phyloP scores from a whole-genome alignment of 2,797 vertebrate species.

The Pelodytes ibericus region DNA sequence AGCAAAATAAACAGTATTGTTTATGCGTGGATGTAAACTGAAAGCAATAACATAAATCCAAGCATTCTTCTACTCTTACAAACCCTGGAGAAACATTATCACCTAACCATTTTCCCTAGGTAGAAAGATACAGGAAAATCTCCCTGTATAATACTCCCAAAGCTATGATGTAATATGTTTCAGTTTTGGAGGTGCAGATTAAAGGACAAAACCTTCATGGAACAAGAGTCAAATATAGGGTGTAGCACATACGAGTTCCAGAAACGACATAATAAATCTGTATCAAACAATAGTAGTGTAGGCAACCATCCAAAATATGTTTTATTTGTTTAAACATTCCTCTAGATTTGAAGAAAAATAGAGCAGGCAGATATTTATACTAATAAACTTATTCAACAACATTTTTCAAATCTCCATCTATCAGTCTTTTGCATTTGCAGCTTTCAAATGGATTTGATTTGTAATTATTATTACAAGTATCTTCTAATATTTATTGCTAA shows the following conservation, averaged over 20 bases:
- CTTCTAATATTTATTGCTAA: no score
- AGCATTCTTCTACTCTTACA: not conserved
- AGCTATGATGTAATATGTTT: not conserved
- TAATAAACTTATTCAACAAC: conserved; percentile 4
- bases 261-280: conserved; percentile 50
- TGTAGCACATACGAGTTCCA: not conserved
- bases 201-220: not conserved
- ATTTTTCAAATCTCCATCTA: conserved; percentile 37
- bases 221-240: conserved; percentile 3
- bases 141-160: not conserved
- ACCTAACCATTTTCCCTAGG: not conserved
- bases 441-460: no score
- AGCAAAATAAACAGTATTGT: not conserved
- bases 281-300: conserved; percentile 33
- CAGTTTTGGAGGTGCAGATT: not conserved
- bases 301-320: conserved; percentile 54
- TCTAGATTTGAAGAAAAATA: conserved; percentile 38
- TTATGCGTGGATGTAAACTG: not conserved
- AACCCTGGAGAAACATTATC: not conserved
- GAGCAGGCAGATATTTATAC: conserved; percentile 23
- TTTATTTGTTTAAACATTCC: conserved; percentile 36
- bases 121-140: not conserved
- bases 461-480: no score
- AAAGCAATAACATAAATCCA: not conserved
- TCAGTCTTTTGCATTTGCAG: no score